Conservation (phyloP, 2,888 invertebrate species). For the Orthosia cruda region DNA sequence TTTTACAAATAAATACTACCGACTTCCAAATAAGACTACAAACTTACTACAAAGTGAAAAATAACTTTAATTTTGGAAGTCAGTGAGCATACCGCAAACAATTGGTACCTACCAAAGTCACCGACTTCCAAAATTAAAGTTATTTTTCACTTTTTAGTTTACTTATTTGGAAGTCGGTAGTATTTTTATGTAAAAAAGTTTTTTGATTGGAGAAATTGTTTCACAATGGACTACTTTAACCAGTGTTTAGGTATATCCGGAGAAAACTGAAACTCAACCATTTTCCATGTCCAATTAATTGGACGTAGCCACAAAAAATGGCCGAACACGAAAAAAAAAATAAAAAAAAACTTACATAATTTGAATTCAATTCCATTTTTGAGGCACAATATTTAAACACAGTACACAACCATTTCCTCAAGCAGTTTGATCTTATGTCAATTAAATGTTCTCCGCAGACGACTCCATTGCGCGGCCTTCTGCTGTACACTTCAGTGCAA, state of each 20-base stretch:
- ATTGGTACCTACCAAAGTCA: no score
- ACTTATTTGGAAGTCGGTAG: no score
- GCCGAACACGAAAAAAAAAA: background rate
- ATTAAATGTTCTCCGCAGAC: conserved; percentile 53
- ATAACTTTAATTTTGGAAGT: no score
- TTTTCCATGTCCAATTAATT: background rate
- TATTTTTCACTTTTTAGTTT: no score
- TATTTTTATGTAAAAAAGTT: no score
- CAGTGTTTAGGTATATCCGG: background rate
- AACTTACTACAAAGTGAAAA: no score
- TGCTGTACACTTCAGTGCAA: conserved; percentile 47
- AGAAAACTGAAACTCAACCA: background rate
- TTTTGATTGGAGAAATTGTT: no score
- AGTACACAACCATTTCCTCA: conserved; percentile 58
- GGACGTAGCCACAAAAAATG: background rate
- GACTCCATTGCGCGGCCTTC: conserved; percentile 32
- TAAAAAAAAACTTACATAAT: conserved; percentile 52
- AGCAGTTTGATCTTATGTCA: conserved; percentile 51
- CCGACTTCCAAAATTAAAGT: no score
- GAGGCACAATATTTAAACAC: conserved; percentile 51
- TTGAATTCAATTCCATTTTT: conserved; percentile 61
- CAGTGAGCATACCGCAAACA: no score
- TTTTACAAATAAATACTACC: no score
- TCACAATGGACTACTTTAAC: no score
- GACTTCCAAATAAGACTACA: no score